phyloP scores from a whole-genome alignment of 2,797 vertebrate species.

The Capromys pilorides region DNA sequence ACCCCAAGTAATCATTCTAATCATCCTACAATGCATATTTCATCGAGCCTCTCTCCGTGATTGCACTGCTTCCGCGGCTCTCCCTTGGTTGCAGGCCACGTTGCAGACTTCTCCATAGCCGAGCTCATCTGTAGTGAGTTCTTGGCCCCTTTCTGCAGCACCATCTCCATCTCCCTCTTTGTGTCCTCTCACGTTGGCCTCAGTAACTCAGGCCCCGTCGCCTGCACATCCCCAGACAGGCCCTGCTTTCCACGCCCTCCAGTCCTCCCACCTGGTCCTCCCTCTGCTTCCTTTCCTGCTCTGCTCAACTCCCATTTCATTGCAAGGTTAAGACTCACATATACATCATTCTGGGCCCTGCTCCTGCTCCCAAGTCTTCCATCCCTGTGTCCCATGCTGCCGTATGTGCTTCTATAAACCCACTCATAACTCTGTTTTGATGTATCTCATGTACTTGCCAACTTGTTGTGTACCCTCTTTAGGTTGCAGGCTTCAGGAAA shows the following conservation, averaged over 20 bases:
- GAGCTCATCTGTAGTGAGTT: neutral
- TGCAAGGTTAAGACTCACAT: neutral
- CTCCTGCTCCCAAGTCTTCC: rapidly evolving
- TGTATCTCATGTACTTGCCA: rapidly evolving
- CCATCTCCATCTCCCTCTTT: neutral
- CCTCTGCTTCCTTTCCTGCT: neutral
- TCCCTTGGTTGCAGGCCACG: neutral
- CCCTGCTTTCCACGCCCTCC: no score
- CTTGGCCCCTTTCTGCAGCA: neutral
- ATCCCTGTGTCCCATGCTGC: neutral
- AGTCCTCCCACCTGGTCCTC: neutral
- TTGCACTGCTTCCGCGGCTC: neutral
- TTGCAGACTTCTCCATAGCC: neutral
- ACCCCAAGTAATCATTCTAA: neutral
- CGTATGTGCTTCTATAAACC: rapidly evolving
- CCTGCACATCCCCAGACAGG: rapidly evolving
- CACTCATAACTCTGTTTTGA: neutral
- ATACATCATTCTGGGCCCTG: no score
- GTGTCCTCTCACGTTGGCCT: neutral
- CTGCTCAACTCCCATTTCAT: neutral
- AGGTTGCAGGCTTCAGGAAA: neutral
- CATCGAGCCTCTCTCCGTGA: neutral
- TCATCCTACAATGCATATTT: neutral
- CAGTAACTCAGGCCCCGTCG: rapidly evolving
- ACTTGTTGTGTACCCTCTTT: no score